These are phyloP conservation scores for Cosmopolites sordidus DNA, from an alignment of 2,888 invertebrate species.

Conservation along the genomic window DNA sequence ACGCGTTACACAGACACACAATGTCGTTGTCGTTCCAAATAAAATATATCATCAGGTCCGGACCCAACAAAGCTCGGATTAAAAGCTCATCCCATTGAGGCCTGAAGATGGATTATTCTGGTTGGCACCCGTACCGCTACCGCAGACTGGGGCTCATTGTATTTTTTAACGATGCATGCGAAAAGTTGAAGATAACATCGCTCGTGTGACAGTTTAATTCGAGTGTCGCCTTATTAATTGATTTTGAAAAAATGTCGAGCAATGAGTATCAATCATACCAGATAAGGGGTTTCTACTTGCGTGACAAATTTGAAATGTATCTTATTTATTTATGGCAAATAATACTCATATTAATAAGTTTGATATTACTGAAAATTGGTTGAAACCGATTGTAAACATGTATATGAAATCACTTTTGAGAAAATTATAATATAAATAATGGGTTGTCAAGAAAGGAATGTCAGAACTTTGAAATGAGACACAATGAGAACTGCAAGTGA, in stretches of 20 bases:
- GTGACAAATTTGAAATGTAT: background rate
- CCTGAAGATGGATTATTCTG: conserved; percentile 47
- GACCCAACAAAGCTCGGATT: conserved; percentile 44
- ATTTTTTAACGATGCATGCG: conserved; percentile 35
- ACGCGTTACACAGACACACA: background rate
- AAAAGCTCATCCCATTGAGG: conserved; percentile 48
- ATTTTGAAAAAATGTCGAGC: background rate
- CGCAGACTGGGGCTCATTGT: conserved; percentile 38
- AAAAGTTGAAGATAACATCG: conserved; percentile 31
- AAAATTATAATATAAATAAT: no score
- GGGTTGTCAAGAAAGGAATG: no score
- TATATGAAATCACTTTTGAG: background rate
- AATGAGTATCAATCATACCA: background rate
- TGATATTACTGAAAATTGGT: no score
- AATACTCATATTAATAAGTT: no score
- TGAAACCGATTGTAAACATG: background rate
- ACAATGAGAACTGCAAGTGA: no score
- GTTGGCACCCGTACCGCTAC: conserved; percentile 33
- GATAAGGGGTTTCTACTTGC: background rate
- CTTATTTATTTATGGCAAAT: background rate
- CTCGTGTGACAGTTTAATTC: conserved; percentile 33
- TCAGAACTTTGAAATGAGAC: no score
- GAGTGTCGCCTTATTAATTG: conserved; percentile 1
- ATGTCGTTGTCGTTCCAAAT: conserved; percentile 1
- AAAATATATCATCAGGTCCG: conserved; percentile 5